Evolutionary conservation across 2,888 invertebrate genomes (phyloP).

Genomic region (Eilema caniola): DNA sequence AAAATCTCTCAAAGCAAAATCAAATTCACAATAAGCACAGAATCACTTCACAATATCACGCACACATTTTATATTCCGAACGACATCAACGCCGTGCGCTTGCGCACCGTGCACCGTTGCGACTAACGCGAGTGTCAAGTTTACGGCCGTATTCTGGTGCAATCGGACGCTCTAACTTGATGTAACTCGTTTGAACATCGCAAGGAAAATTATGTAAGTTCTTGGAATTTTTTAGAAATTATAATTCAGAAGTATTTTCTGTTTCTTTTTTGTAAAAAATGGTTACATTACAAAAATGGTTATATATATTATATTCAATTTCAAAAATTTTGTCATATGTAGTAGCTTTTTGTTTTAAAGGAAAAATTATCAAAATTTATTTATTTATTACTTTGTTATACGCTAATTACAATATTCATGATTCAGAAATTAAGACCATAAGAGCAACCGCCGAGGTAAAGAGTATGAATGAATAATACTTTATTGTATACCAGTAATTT

Average conservation of each 20-base stretch:
- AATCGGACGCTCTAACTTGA: constrained; percentile 23
- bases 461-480: too few species aligned
- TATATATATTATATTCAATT: too few species aligned
- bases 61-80: constrained; percentile 36
- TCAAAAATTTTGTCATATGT: too few species aligned
- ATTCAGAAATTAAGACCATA: too few species aligned
- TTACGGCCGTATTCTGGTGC: constrained; percentile 46
- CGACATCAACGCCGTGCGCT: constrained; percentile 40
- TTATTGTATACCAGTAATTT: too few species aligned
- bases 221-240: not conserved
- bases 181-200: constrained; percentile 44
- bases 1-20: constrained; percentile 16
- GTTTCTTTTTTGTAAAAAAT: too few species aligned
- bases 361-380: too few species aligned
- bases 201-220: constrained; percentile 10
- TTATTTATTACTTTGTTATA: too few species aligned
- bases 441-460: too few species aligned
- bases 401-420: too few species aligned
- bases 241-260: not conserved
- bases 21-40: constrained; percentile 36
- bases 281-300: too few species aligned
- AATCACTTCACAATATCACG: constrained; percentile 48
- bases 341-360: too few species aligned
- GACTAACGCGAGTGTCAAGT: constrained; percentile 52
- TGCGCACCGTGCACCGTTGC: constrained; percentile 38